A percentile compares a stretch with the other conserved stretches of the same genome.
Conservation (phyloP, 2,113 vertebrate genomes). For the Nipponia nippon region DNA sequence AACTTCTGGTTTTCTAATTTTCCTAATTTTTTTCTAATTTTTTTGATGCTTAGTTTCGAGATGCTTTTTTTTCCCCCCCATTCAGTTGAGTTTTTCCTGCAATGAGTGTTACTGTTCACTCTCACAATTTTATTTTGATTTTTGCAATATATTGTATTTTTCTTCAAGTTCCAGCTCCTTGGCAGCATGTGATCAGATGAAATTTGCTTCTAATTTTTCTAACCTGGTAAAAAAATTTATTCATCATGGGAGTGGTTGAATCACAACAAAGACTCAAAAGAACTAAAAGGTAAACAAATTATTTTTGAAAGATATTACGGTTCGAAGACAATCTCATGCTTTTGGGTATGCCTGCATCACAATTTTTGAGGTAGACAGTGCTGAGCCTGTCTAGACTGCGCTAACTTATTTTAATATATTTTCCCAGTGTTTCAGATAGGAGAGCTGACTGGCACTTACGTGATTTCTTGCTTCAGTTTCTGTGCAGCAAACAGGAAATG, state of each 20-base stretch:
- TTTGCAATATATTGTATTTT: background rate
- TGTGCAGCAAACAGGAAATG: slow-evolving; percentile 57
- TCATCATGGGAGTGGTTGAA: background rate
- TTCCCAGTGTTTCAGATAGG: slow-evolving; percentile 18
- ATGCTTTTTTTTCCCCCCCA: too few species aligned
- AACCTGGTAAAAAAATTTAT: background rate
- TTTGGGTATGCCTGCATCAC: background rate
- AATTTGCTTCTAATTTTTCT: background rate
- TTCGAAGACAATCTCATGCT: background rate
- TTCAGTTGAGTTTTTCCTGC: background rate
- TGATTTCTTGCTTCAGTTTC: slow-evolving; percentile 60
- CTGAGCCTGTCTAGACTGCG: background rate
- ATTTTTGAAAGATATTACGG: background rate
- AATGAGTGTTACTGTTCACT: background rate
- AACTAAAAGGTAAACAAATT: background rate
- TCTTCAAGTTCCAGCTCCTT: background rate
- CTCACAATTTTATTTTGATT: background rate
- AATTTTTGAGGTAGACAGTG: background rate
- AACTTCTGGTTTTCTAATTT: background rate
- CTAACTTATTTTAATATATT: slow-evolving; percentile 46
- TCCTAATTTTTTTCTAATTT: background rate
- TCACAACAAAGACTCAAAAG: background rate
- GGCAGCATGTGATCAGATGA: background rate
- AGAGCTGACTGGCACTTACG: slow-evolving; percentile 18
- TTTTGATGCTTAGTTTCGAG: background rate